These are phyloP conservation scores for Hirudinaria manillensis DNA, from an alignment of 2,888 invertebrate genomes.

Conservation along the genomic window DNA sequence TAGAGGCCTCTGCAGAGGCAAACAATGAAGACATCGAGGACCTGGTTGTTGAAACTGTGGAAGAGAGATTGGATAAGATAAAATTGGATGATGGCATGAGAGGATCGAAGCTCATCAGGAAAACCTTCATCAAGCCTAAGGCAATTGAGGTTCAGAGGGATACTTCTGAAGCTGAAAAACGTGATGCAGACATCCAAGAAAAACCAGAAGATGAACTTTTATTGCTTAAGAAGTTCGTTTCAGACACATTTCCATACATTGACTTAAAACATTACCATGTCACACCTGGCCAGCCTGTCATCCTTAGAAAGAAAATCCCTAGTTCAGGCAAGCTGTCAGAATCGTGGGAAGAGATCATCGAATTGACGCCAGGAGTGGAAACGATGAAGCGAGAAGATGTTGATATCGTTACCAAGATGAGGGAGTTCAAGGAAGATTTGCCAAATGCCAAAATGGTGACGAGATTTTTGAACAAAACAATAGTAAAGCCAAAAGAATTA, in stretches of 20 bases:
- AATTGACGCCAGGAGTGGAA: not conserved
- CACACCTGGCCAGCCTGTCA: too few species aligned
- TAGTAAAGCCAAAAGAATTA: not conserved
- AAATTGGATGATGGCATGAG: not conserved
- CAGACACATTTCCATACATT: too few species aligned
- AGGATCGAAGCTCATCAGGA: conserved; percentile 2
- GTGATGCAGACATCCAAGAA: not conserved
- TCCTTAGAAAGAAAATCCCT: too few species aligned
- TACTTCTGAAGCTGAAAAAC: not conserved
- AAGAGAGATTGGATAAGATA: not conserved
- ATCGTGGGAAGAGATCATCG: not conserved
- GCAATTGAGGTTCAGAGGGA: not conserved
- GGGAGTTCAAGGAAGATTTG: conserved; percentile 8
- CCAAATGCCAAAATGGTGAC: conserved; percentile 2
- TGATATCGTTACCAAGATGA: conserved; percentile 1
- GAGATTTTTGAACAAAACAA: conserved; percentile 1
- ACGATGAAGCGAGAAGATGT: not conserved
- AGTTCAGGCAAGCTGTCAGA: too few species aligned
- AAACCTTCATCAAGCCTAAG: conserved; percentile 14
- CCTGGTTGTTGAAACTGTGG: conserved; percentile 13
- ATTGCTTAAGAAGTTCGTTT: too few species aligned
- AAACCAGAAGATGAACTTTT: not conserved
- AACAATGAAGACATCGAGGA: not conserved
- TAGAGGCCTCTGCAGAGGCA: not conserved
- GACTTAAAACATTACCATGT: too few species aligned